A percentile compares a stretch with the other conserved stretches of the same genome.
These are phyloP conservation scores for Brachypteracias leptosomus DNA, from an alignment of 2,113 vertebrate species.

Conservation along the genomic window DNA sequence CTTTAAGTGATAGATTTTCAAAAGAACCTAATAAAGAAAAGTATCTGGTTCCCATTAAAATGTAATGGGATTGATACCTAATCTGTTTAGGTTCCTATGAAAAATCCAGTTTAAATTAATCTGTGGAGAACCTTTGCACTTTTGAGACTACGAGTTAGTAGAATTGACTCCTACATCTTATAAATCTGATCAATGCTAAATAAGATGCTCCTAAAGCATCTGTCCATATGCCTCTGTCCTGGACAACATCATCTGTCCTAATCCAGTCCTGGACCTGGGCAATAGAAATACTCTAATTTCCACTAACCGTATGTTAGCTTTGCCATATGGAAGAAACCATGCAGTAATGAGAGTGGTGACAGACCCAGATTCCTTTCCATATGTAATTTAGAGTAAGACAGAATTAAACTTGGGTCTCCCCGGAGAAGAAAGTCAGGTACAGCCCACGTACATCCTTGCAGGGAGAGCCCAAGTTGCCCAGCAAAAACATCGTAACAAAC, in stretches of 20 bases:
- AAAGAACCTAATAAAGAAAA: background rate
- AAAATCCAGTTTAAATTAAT: constrained; percentile 36
- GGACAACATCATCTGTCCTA: background rate
- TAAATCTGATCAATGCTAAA: constrained; percentile 7
- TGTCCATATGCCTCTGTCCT: background rate
- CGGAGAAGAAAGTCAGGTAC: background rate
- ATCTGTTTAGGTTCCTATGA: background rate
- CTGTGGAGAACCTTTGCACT: background rate
- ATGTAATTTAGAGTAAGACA: background rate
- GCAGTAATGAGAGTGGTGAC: background rate
- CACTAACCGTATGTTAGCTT: constrained; percentile 23
- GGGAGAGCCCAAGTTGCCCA: background rate
- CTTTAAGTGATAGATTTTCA: constrained; percentile 22
- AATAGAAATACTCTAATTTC: background rate
- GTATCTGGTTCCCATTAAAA: background rate
- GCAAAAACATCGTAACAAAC: background rate
- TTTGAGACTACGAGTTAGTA: background rate
- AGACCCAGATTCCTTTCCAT: background rate
- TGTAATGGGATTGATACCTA: constrained; percentile 23
- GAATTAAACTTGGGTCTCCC: background rate
- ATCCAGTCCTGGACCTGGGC: background rate
- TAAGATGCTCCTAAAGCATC: background rate
- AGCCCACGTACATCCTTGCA: background rate
- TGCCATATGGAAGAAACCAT: constrained; percentile 29
- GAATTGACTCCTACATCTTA: background rate